Base-by-base conservation (phyloP, 2,888 invertebrate species). In the Himalopsyche japonica region DNA sequence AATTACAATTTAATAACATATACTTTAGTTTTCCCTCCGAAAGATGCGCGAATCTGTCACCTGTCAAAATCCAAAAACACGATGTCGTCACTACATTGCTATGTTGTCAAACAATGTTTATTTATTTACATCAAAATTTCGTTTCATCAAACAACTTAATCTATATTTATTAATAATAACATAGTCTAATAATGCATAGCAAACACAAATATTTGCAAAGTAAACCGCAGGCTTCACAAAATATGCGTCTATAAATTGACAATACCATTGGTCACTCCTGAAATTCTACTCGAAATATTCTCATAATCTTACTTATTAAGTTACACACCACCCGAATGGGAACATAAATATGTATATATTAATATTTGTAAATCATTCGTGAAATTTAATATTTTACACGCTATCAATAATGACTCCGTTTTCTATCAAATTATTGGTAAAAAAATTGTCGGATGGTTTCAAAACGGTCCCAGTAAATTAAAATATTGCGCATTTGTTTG, bases 71-170 rank as follows among this genome's bases (percentile, higher is more conserved):
- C 27, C 37, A 64, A 82, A 85, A 85, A 85, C 85, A 85, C 82
- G 85, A 47, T 82, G 80, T 30, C 84, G 76, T 15, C 79, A 57
- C 79, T 84, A 57, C 82, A 76, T 80, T 77, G 76, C 76, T 76
- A 82, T 82, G 82, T 80, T 85, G 85, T 85, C 82, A 82, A 82
- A 85, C 82, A 85, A 47, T 82, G 83, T 83, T 82, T 82, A 79
- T 84, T 84, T 84, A 84, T 84, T 83, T 83, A 83, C 83, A 80
- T 76, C 76, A 37, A 49, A 57, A 76, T 76, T 83, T 82, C n/a
- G 20, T 78, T 79, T 1, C 34, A 78, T 47, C 12, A 64, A 79
- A 48, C 48, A 27, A 24, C 18, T 48, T 48, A 24, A 49, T 64
- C 64, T 27, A 79, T 70, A 64, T 79, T 82, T 82, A 79, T 82